phyloP scores from a whole-genome alignment of 2,797 vertebrate genomes.

The Acestrorhynchus altus region DNA sequence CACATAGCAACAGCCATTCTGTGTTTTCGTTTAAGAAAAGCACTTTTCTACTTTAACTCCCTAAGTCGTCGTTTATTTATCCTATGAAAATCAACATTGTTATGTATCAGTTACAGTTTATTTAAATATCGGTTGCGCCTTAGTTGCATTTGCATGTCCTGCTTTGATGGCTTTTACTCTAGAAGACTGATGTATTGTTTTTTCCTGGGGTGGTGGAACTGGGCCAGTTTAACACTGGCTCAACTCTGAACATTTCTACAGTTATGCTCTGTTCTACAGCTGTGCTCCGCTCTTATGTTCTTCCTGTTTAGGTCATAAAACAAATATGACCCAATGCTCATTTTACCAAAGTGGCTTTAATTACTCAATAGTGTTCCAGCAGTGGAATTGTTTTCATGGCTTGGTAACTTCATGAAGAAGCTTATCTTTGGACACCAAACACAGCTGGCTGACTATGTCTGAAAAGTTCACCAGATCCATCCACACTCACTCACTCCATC shows the following conservation, averaged over 20 bases:
- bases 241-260: not conserved
- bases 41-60: no score
- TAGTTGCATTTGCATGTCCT: no score
- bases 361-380: no score
- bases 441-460: not conserved
- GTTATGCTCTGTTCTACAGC: not conserved
- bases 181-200: not conserved
- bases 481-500: conserved; percentile 19
- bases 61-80: no score
- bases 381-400: no score
- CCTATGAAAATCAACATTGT: no score
- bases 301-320: conserved; percentile 1
- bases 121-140: not conserved
- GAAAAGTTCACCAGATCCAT: conserved; percentile 23
- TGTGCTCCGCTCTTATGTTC: not conserved
- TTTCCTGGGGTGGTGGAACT: not conserved
- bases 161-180: not conserved
- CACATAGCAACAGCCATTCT: no score
- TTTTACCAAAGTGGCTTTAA: conserved; percentile 29
- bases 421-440: not conserved
- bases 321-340: not conserved
- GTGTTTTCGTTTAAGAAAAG: no score
- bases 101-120: not conserved
- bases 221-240: not conserved
- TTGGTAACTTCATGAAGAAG: not conserved